Conservation (phyloP, 2,888 invertebrate species). For the Platerodrilus igneus region DNA sequence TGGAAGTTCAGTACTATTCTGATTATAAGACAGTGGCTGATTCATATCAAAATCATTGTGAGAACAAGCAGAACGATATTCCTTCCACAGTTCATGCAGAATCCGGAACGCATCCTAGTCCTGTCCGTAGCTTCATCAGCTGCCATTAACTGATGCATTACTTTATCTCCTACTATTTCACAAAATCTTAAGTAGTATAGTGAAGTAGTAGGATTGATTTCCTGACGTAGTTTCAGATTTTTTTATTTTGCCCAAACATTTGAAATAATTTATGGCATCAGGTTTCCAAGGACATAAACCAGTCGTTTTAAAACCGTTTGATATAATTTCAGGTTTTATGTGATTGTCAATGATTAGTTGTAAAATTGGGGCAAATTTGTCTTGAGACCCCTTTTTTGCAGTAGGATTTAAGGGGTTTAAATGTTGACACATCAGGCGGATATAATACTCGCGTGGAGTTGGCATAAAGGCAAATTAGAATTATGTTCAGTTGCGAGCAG, state of each 20-base stretch:
- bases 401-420: conserved; percentile 25
- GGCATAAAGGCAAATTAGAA: too few relatives aligned
- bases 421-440: conserved; percentile 30
- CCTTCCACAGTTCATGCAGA: too few relatives aligned
- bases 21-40: too few relatives aligned
- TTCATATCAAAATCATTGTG: too few relatives aligned
- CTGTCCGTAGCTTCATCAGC: too few relatives aligned
- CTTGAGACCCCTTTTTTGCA: conserved; percentile 30
- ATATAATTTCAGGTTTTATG: conserved; percentile 10
- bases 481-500: conserved; percentile 24
- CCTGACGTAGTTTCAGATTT: not conserved
- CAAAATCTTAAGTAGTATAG: not conserved
- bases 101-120: too few relatives aligned
- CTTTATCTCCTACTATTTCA: conserved; percentile 3
- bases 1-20: too few relatives aligned
- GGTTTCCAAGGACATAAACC: conserved; percentile 15
- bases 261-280: not conserved
- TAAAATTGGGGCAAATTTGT: conserved; percentile 17
- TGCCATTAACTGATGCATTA: too few relatives aligned
- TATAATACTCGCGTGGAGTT: conserved; percentile 32
- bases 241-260: conserved; percentile 5
- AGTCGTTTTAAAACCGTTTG: conserved; percentile 14
- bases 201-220: too few relatives aligned
- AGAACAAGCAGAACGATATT: too few relatives aligned
- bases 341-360: conserved; percentile 14